Evolutionary conservation across 2,113 vertebrate species (phyloP), one percentile per base, ranked within the genome.

Genomic region (Picathartes gymnocephalus): DNA sequence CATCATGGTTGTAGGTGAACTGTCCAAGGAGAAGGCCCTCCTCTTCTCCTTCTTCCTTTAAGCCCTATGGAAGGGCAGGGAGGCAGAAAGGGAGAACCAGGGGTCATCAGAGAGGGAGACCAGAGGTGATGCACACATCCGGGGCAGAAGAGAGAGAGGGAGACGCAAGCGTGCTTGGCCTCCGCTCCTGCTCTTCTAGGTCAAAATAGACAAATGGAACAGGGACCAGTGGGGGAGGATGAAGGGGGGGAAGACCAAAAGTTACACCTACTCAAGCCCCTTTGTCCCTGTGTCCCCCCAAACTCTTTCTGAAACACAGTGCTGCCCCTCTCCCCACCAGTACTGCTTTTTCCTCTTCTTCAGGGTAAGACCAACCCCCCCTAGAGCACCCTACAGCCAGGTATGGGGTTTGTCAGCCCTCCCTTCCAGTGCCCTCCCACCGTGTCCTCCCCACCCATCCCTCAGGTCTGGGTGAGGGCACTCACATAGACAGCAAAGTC

Each of bases 401-500:
- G 15, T 16, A 30, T 0, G 6, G 53, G 39, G 44, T 57, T 68
- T 20, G 1, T 19, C 4, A 80, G 21, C 58, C 10, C 6, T 31
- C 47, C n/a, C 27, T 31, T 68, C 31, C 40, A 7, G 2, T 0
- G 0, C 23, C 71, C 31, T 69, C 54, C 77, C 76, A n/a, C 20
- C 2, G 0, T 4, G 10, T 33, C 7, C 33, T 40, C 64, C 31
- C 2, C 18, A 10, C 13, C 39, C 39, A 10, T 47, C n/a, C 37
- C 58, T 27, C 2, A 4, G 64, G 20, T 86, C 31, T 5, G 4
- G 33, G 3, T 0, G 0, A 58, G 22, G 57, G 22, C 25, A 98
- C 99, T 99, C 97, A 99, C 99, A 2, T 99, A 99, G 86, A 99
- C 97, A 37, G 98, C 94, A 4, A 99, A 99, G 95, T 99, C 98